Conservation (phyloP, 1,140 invertebrate species). For the Orchestia grillus region DNA sequence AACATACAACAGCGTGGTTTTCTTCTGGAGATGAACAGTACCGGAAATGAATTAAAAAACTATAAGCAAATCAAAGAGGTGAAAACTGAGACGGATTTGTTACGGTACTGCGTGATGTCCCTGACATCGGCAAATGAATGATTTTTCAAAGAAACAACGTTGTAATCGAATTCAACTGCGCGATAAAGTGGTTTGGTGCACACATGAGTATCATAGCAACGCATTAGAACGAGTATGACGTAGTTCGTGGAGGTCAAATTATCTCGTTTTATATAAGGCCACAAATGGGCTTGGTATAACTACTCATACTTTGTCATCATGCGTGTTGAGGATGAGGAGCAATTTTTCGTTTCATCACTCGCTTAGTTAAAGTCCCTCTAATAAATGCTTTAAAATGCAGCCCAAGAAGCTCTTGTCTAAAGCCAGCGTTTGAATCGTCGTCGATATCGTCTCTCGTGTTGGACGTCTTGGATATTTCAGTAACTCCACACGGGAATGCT, state of each 20-base stretch:
- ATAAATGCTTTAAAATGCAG: neutral
- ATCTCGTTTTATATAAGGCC: neutral
- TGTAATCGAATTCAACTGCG: neutral
- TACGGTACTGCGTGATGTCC: neutral
- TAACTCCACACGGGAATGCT: neutral
- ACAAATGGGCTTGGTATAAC: neutral
- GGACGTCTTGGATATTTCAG: neutral
- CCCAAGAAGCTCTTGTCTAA: neutral
- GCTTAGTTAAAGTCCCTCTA: neutral
- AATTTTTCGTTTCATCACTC: neutral
- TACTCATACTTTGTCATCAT: neutral
- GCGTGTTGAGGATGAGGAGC: neutral
- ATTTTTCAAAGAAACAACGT: neutral
- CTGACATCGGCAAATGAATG: neutral
- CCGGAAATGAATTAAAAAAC: neutral
- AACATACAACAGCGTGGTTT: neutral
- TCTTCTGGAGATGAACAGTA: neutral
- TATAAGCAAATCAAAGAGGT: neutral
- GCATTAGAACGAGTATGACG: neutral
- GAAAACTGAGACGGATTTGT: neutral
- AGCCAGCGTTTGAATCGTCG: neutral
- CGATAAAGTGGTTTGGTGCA: neutral
- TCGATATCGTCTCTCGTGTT: neutral
- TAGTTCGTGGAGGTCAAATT: neutral
- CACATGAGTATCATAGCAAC: neutral